Conservation (phyloP, 2,797 vertebrate genomes). For the Amazonetta brasiliensis region DNA sequence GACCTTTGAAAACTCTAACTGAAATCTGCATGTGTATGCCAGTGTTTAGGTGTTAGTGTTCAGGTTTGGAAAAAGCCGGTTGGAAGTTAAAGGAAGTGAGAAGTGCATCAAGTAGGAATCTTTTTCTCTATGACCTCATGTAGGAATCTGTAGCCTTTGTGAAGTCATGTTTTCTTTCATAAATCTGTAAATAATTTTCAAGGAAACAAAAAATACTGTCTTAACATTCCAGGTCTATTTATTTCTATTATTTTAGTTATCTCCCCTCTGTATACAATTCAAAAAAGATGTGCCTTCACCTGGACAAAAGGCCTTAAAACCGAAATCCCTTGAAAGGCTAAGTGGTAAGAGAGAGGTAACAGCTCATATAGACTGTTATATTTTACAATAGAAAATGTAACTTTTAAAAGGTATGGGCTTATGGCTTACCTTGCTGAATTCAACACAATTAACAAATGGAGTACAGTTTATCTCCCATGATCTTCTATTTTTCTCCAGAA, state of each 20-base stretch:
- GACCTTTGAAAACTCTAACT: conserved; percentile 31
- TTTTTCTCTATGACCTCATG: neutral
- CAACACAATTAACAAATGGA: neutral
- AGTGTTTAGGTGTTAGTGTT: neutral
- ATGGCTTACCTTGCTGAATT: neutral
- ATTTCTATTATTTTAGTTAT: neutral
- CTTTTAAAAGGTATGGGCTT: neutral
- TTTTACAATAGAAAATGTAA: neutral
- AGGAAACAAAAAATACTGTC: neutral
- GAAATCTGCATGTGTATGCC: neutral
- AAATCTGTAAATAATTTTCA: conserved; percentile 4
- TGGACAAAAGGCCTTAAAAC: neutral
- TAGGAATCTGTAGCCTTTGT: neutral
- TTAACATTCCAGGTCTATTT: neutral
- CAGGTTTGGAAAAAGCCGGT: neutral
- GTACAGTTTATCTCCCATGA: neutral
- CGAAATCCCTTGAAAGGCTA: neutral
- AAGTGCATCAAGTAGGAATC: neutral
- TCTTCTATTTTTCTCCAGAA: neutral
- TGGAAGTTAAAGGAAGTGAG: conserved; percentile 1
- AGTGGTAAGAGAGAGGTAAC: neutral
- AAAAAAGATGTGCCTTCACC: neutral
- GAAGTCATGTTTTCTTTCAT: neutral
- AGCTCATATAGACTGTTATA: neutral
- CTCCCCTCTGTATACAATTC: neutral